phyloP scores from a whole-genome alignment of 35 echinoderm and acorn worm genomes.

The Ophioderma brevispina region DNA sequence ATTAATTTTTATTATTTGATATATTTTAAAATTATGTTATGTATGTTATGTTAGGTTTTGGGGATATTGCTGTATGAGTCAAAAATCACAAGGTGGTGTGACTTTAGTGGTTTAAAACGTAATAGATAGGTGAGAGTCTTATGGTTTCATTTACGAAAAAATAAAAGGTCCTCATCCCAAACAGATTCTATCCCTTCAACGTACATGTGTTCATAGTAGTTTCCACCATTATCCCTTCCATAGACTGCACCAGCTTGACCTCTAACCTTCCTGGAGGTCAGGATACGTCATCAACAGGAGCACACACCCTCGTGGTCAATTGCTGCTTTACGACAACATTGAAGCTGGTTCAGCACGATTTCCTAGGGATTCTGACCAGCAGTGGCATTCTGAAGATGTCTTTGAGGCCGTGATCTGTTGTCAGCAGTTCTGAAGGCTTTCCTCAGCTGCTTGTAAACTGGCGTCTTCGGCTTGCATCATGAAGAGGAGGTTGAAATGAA shows the following conservation, averaged over 20 bases:
- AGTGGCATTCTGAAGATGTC: background rate
- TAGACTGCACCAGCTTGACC: conserved; percentile 38
- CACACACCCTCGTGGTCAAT: background rate
- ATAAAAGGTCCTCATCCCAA: no score
- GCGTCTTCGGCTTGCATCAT: background rate
- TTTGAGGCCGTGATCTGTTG: background rate
- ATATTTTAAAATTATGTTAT: no score
- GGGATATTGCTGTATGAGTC: no score
- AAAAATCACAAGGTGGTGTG: no score
- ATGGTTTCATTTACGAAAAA: no score
- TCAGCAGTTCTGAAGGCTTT: conserved; percentile 42
- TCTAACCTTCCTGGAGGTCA: conserved; percentile 21
- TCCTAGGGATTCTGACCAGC: conserved; percentile 3
- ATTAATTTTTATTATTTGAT: no score
- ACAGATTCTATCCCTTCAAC: no score
- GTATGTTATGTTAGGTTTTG: no score
- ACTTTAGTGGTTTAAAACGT: no score
- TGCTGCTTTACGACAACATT: conserved; percentile 12
- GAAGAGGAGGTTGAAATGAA: no score
- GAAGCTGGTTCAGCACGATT: conserved; percentile 44
- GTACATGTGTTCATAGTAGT: no score
- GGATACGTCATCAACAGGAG: conserved; percentile 28
- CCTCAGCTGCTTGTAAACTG: conserved; percentile 39
- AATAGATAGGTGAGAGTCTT: no score
- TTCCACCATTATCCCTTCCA: conserved; percentile 31